Evolutionary conservation across 2,888 invertebrate species (phyloP).

Genomic region (Exocentrus adspersus): DNA sequence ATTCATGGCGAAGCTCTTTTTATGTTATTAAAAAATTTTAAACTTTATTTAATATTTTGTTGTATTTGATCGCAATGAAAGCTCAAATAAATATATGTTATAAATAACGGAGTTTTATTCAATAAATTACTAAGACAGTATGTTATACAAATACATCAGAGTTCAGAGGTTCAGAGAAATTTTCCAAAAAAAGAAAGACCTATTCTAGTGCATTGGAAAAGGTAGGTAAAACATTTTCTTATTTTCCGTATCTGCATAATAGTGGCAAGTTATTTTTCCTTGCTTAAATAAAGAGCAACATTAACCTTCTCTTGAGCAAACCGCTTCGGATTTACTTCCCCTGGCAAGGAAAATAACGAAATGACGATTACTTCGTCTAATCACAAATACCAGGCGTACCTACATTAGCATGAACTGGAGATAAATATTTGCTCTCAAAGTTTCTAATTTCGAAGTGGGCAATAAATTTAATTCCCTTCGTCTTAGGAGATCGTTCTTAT

Average conservation of each 20-base stretch:
- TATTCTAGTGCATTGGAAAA: too few relatives aligned
- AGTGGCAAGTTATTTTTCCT: too few relatives aligned
- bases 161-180: too few relatives aligned
- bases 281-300: slow-evolving; percentile 1
- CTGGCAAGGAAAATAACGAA: slow-evolving; percentile 25
- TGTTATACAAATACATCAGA: too few relatives aligned
- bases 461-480: slow-evolving; percentile 60
- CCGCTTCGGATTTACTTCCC: slow-evolving; percentile 20
- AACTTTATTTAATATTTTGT: slow-evolving; percentile 84
- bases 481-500: slow-evolving; percentile 58
- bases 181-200: too few relatives aligned
- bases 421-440: slow-evolving; percentile 54
- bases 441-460: slow-evolving; percentile 50
- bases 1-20: slow-evolving; percentile 74
- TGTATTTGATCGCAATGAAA: slow-evolving; percentile 88
- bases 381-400: slow-evolving; percentile 36
- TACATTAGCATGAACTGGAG: slow-evolving; percentile 48
- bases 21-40: slow-evolving; percentile 75
- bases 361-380: slow-evolving; percentile 36
- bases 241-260: too few relatives aligned
- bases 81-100: slow-evolving; percentile 90
- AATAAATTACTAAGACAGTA: too few relatives aligned
- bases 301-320: slow-evolving; percentile 16
- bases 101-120: slow-evolving; percentile 63
- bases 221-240: too few relatives aligned